A percentile compares a stretch with the other conserved stretches of the same genome.
Conservation (phyloP, 2,797 vertebrate genomes). For the Crocidura indochinensis region DNA sequence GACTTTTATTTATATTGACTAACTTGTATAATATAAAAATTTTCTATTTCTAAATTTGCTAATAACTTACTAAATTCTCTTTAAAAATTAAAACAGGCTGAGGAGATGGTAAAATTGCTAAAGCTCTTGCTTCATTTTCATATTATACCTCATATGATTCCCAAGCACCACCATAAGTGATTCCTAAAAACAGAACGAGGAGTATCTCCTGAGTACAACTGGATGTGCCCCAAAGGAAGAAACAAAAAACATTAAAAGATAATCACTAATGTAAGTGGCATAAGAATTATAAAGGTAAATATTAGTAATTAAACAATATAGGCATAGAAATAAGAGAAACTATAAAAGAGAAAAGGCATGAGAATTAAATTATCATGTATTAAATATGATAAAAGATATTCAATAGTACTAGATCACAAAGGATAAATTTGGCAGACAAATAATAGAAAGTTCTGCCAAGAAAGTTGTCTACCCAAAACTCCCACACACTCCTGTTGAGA, state of each 20-base stretch:
- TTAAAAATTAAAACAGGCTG: background rate
- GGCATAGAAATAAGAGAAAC: background rate
- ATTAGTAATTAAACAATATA: conserved; percentile 61
- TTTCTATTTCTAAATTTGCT: conserved; percentile 29
- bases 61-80: conserved; percentile 42
- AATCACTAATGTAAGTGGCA: background rate
- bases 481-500: background rate
- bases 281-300: conserved; percentile 37
- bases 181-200: no score
- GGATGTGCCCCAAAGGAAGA: no score
- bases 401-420: conserved; percentile 2
- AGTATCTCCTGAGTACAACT: no score
- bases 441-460: background rate
- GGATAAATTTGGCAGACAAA: conserved; percentile 16
- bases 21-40: conserved; percentile 8
- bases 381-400: conserved; percentile 59
- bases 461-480: background rate
- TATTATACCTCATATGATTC: no score
- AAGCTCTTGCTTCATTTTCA: no score
- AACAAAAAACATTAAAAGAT: background rate
- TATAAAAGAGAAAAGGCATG: background rate
- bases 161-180: no score
- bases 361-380: conserved; percentile 38
- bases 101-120: no score
- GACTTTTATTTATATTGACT: conserved; percentile 44